phyloP scores from a whole-genome alignment of 2,888 invertebrate genomes.

The Lycophotia porphyrea region DNA sequence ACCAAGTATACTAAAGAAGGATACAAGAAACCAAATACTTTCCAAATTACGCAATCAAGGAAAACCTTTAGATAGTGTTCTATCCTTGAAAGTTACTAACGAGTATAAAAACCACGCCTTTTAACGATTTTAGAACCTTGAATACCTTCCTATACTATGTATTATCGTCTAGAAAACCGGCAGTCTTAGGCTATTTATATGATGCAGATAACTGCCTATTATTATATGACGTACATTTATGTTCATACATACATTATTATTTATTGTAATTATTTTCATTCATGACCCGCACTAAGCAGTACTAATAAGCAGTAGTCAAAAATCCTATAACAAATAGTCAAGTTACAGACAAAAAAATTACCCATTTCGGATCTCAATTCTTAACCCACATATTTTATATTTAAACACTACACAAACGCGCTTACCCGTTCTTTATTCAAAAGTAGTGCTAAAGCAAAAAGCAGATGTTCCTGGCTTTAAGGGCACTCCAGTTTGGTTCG shows the following conservation, averaged over 20 bases:
- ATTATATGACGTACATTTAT: background rate
- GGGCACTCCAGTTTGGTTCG: constrained; percentile 83
- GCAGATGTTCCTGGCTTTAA: constrained; percentile 72
- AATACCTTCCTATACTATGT: background rate
- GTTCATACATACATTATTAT: background rate
- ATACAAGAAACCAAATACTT: background rate
- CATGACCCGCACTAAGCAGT: too few relatives aligned
- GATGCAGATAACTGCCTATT: background rate
- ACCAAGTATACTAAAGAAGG: background rate
- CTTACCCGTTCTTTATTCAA: constrained; percentile 68
- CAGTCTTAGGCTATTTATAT: background rate
- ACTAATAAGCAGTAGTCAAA: background rate
- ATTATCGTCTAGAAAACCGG: background rate
- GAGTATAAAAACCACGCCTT: constrained; percentile 1
- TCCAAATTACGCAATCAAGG: background rate
- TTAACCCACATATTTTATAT: background rate
- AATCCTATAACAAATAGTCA: background rate
- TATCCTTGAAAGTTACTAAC: constrained; percentile 9
- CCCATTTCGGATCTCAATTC: constrained; percentile 1
- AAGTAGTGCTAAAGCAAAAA: constrained; percentile 77
- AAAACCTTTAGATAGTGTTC: background rate
- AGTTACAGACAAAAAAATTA: constrained; percentile 2
- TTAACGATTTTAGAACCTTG: background rate
- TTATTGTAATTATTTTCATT: background rate
- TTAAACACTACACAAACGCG: constrained; percentile 11